Base-by-base conservation (phyloP, 2,888 invertebrate species). In the Saturnia pavonia region DNA sequence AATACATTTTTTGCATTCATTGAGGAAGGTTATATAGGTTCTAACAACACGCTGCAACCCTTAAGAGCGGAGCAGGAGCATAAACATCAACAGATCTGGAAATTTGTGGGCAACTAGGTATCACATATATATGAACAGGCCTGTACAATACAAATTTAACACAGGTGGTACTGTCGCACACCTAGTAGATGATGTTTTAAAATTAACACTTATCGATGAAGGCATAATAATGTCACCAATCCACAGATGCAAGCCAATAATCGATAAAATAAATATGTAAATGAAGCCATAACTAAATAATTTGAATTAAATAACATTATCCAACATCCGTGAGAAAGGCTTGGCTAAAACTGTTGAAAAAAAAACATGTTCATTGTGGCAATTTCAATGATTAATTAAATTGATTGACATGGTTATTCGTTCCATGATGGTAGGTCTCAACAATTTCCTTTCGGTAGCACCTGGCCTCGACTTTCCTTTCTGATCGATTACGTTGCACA, bases 331-430 rank as follows among this genome's bases (percentile, higher is more conserved):
- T 72, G 72, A 72, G 72, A 72, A 72, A 69, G 68, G 63, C 51
- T 25, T 54, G 27, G 40, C 25, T 48, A 68, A 57, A 60, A 67
- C 54, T 70, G 57, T 67, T 34, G 25, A 70, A 71, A 74, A 75
- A 84, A 74, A 85, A 88, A 84, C 86, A 85, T 84, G 82, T 84
- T 79, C 80, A 83, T 84, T 82, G 78, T 74, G 81, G 78, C 82
- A 81, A 81, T 86, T 85, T 85, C 82, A 89, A 89, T 88, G 89
- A 93, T 91, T 91, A 92, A 92, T 92, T 91, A 91, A 87, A 84
- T 83, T 87, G 88, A 91, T 92, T 92, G 91, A 89, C 88, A 89
- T 85, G 91, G 80, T 80, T 79, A 89, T 92, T 90, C 85, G 91
- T 80, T 86, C 80, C 92, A 84, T 89, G 72, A 87, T 80, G 91